phyloP scores from a whole-genome alignment of 2,888 invertebrate genomes.

The Subacronicta megacephala region DNA sequence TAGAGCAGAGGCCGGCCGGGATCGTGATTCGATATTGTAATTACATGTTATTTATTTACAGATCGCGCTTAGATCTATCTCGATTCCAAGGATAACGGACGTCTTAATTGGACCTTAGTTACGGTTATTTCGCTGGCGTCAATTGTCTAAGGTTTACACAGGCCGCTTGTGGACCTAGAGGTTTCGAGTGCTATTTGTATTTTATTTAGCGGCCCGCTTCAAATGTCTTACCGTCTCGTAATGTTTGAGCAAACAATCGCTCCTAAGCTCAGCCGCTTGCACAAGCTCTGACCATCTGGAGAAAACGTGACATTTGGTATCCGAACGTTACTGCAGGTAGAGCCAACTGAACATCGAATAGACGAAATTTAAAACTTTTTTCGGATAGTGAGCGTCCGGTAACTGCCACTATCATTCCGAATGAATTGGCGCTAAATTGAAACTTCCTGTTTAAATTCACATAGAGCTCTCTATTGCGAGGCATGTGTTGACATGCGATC shows the following conservation, averaged over 20 bases:
- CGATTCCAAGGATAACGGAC: constrained; percentile 84
- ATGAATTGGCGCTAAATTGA: constrained; percentile 88
- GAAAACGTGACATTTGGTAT: constrained; percentile 85
- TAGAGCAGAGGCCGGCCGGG: constrained; percentile 76
- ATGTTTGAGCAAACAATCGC: constrained; percentile 87
- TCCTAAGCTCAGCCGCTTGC: constrained; percentile 79
- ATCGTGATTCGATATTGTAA: constrained; percentile 88
- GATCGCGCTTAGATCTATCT: constrained; percentile 76
- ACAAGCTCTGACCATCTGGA: constrained; percentile 87
- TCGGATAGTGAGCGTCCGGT: constrained; percentile 76
- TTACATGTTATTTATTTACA: constrained; percentile 85
- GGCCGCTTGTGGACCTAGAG: constrained; percentile 78
- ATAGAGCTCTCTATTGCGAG: constrained; percentile 79
- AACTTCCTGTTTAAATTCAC: constrained; percentile 87
- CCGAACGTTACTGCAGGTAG: constrained; percentile 73
- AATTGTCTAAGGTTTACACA: constrained; percentile 79
- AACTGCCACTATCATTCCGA: constrained; percentile 79
- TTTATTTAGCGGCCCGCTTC: constrained; percentile 88
- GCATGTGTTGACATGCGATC: constrained; percentile 83
- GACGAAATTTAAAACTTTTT: constrained; percentile 78
- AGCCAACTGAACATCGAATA: constrained; percentile 59
- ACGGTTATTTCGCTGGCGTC: constrained; percentile 80
- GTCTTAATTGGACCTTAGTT: constrained; percentile 84
- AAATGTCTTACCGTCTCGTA: constrained; percentile 88
- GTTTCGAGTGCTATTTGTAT: constrained; percentile 84